Conservation (phyloP, 1,140 invertebrate genomes). For the Tetraneura akinire region DNA sequence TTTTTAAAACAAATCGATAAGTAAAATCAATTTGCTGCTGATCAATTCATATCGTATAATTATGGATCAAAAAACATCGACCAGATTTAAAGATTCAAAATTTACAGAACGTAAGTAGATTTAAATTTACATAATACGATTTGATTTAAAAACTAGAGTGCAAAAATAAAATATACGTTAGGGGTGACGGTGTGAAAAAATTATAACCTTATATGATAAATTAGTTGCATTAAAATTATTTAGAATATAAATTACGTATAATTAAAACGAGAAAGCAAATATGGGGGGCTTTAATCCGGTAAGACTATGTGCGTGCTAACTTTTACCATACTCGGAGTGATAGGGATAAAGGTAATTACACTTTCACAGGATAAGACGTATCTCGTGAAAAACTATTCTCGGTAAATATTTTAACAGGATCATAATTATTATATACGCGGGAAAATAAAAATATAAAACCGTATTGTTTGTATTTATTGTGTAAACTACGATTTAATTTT, state of each 20-base stretch:
- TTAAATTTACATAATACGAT: too few species aligned
- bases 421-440: not conserved
- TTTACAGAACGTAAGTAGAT: too few species aligned
- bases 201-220: too few species aligned
- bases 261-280: slow-evolving; percentile 18
- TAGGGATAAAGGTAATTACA: slow-evolving; percentile 1
- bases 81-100: too few species aligned
- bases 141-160: too few species aligned
- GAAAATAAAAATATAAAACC: not conserved
- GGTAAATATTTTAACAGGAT: not conserved
- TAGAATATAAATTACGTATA: not conserved
- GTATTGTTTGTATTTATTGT: not conserved
- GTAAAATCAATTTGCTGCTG: too few species aligned
- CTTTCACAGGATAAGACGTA: not conserved
- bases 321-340: not conserved
- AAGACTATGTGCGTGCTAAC: too few species aligned
- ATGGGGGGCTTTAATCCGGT: not conserved
- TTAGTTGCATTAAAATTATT: not conserved
- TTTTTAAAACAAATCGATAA: too few species aligned
- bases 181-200: not conserved
- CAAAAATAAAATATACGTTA: too few species aligned
- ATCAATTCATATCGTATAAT: too few species aligned
- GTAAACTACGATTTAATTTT: too few species aligned
- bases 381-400: not conserved
- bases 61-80: too few species aligned